Conservation (phyloP, 2,113 vertebrate genomes). For the Alexandromys fortis region DNA sequence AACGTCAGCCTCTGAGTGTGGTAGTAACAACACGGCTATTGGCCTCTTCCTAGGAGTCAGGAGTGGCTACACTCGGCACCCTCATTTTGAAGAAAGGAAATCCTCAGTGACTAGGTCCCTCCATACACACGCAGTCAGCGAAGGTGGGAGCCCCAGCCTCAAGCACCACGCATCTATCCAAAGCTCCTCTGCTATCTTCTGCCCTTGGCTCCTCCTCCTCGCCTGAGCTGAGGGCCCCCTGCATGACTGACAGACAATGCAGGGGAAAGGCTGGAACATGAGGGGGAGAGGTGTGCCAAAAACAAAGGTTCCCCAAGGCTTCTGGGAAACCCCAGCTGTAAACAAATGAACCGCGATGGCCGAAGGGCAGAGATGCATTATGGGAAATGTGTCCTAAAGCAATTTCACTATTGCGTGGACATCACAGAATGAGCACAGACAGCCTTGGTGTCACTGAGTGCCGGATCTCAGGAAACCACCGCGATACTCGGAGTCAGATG, state of each 20-base stretch:
- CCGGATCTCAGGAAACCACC: no score
- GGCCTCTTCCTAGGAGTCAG: not conserved
- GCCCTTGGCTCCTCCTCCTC: not conserved
- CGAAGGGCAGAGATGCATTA: not conserved
- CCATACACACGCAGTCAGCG: not conserved
- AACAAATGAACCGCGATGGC: no score
- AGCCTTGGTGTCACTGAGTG: not conserved
- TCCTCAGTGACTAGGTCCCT: not conserved
- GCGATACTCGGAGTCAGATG: rapidly evolving
- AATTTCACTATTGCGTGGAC: no score
- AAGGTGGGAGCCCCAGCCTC: not conserved
- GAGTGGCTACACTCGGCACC: rapidly evolving
- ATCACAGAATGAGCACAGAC: no score
- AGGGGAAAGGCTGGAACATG: not conserved
- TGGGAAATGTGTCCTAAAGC: not conserved
- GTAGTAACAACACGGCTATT: not conserved
- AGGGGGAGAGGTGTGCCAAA: rapidly evolving
- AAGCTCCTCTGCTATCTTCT: rapidly evolving
- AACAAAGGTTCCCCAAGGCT: not conserved
- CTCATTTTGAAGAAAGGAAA: not conserved
- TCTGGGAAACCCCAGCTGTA: not conserved
- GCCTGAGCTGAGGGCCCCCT: not conserved
- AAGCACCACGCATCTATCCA: rapidly evolving
- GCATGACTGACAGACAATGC: not conserved
- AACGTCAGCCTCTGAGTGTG: not conserved